phyloP scores from a whole-genome alignment of 1,140 invertebrate species.

The Gryllus bimaculatus region DNA sequence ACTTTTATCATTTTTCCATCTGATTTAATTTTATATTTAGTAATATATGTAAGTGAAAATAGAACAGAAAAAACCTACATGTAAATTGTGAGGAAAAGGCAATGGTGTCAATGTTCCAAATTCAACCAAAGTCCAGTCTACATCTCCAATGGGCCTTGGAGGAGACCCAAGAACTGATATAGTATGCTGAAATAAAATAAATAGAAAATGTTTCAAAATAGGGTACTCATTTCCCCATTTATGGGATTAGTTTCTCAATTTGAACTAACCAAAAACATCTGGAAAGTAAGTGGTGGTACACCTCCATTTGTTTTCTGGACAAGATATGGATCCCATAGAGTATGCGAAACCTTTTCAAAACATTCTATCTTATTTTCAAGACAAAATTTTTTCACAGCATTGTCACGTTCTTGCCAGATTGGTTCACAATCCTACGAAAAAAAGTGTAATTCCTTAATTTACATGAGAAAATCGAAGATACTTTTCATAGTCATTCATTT shows the following conservation, averaged over 20 bases:
- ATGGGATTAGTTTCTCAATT: not conserved
- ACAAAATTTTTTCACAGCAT: slow-evolving; percentile 47
- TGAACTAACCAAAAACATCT: slow-evolving; percentile 53
- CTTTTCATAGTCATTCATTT: no score
- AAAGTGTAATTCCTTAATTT: no score
- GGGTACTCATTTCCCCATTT: slow-evolving; percentile 3
- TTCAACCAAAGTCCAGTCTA: slow-evolving; percentile 40
- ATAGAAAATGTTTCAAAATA: not conserved
- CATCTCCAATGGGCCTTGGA: slow-evolving; percentile 42
- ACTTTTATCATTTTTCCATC: no score
- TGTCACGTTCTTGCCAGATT: slow-evolving; percentile 53
- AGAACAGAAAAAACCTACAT: no score
- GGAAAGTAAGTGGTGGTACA: slow-evolving; percentile 60
- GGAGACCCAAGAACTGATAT: slow-evolving; percentile 50
- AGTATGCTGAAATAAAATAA: slow-evolving; percentile 39
- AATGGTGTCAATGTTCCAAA: slow-evolving; percentile 38
- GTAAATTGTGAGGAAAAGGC: slow-evolving; percentile 35
- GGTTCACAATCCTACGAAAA: slow-evolving; percentile 52
- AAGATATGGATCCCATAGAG: slow-evolving; percentile 55
- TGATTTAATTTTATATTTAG: no score
- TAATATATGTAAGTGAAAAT: no score
- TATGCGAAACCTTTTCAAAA: slow-evolving; percentile 56
- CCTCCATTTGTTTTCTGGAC: slow-evolving; percentile 59
- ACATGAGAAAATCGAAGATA: no score
- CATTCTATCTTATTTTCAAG: slow-evolving; percentile 42